Evolutionary conservation across 1,140 invertebrate genomes (phyloP).

Genomic region (Cyrtorhinus lividipennis): DNA sequence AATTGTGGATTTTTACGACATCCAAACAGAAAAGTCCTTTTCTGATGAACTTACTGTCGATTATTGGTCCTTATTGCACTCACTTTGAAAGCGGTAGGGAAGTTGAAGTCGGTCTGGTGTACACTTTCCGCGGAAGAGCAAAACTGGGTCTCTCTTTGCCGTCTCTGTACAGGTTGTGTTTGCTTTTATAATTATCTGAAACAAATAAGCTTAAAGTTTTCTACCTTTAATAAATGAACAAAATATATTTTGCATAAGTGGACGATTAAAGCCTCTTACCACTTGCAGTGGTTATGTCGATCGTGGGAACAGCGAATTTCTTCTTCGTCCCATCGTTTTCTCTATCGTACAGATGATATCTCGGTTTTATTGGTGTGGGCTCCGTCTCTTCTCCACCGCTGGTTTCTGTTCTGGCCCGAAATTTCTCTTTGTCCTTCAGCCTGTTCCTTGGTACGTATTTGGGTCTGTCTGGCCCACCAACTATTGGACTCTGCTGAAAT

Average conservation of each 20-base stretch:
- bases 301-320: background rate
- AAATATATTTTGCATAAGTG: too few species aligned
- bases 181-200: constrained; percentile 7
- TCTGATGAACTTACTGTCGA: too few species aligned
- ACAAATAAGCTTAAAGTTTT: background rate
- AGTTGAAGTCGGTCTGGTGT: background rate
- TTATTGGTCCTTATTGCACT: background rate
- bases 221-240: too few species aligned
- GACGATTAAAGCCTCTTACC: background rate
- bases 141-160: constrained; percentile 2
- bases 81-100: background rate
- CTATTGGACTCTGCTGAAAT: too few species aligned
- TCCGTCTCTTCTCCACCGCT: constrained; percentile 11
- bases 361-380: constrained; percentile 15
- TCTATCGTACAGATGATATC: constrained; percentile 20
- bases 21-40: too few species aligned
- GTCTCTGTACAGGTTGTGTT: background rate
- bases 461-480: too few species aligned
- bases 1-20: too few species aligned
- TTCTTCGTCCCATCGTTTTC: background rate
- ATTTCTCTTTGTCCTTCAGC: background rate
- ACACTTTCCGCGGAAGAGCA: constrained; percentile 12
- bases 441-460: background rate
- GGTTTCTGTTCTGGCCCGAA: background rate
- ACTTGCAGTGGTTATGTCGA: background rate